Percentiles rank a stretch among this genome's conserved stretches.
phyloP scores from a whole-genome alignment of 2,888 invertebrate species.

The Cyrtodaria siliqua region DNA sequence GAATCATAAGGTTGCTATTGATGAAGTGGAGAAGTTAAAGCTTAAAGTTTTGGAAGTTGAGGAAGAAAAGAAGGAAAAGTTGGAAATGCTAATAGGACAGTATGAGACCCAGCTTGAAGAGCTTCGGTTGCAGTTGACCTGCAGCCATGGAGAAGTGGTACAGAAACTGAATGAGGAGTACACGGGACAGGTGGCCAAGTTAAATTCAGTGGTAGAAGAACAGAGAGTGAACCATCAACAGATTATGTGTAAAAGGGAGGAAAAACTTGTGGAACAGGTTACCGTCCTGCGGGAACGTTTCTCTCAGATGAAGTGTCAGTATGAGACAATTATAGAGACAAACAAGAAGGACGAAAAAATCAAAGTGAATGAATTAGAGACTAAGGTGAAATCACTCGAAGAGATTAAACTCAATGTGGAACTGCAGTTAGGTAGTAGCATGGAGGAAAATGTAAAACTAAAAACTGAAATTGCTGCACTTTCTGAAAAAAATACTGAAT shows the following conservation, averaged over 20 bases:
- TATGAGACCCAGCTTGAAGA: constrained; percentile 27
- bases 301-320: constrained; percentile 63
- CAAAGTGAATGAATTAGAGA: constrained; percentile 20
- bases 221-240: constrained; percentile 51
- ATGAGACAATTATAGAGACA: constrained; percentile 55
- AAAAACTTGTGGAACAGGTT: constrained; percentile 49
- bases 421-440: background rate
- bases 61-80: constrained; percentile 44
- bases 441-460: constrained; percentile 7
- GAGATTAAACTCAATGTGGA: constrained; percentile 1
- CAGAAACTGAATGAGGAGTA: constrained; percentile 27
- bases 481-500: constrained; percentile 13
- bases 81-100: constrained; percentile 29
- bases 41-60: constrained; percentile 43
- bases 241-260: constrained; percentile 51
- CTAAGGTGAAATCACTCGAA: constrained; percentile 6
- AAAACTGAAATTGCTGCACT: constrained; percentile 4
- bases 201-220: constrained; percentile 37
- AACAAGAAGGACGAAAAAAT: constrained; percentile 47
- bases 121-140: background rate
- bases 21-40: constrained; percentile 11
- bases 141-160: constrained; percentile 15
- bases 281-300: constrained; percentile 39
- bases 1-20: constrained; percentile 14
- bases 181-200: constrained; percentile 10